Conservation (phyloP, 2,797 vertebrate species). For the Hippocampus kuda region DNA sequence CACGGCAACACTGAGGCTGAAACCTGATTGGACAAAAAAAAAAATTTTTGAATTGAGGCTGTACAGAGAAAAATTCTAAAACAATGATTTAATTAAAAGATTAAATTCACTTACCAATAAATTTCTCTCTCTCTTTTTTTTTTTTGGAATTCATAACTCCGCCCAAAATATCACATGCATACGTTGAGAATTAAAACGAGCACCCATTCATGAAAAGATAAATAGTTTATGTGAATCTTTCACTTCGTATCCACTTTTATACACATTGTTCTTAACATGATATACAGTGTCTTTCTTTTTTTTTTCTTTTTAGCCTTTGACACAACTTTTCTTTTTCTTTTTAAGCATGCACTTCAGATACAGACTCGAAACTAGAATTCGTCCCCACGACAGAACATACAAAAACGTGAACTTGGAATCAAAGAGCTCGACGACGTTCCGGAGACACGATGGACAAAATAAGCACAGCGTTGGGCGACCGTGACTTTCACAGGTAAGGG, state of each 20-base stretch:
- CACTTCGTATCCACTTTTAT: constrained; percentile 60
- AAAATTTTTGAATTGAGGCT: neutral
- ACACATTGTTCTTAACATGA: constrained; percentile 57
- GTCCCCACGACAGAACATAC: constrained; percentile 65
- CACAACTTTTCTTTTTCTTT: constrained; percentile 54
- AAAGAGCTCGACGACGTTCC: constrained; percentile 58
- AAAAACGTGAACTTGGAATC: constrained; percentile 62
- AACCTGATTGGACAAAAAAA: neutral
- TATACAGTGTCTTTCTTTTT: constrained; percentile 46
- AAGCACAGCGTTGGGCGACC: constrained; percentile 72
- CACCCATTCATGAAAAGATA: constrained; percentile 54
- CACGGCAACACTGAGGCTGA: neutral
- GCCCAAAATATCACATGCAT: too few species aligned
- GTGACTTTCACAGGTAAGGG: constrained; percentile 66
- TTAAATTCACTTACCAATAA: too few species aligned
- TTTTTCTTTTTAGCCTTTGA: constrained; percentile 53
- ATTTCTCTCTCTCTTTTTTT: too few species aligned
- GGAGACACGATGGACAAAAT: constrained; percentile 60
- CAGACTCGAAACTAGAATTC: constrained; percentile 69
- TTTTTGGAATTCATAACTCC: too few species aligned
- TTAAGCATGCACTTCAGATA: constrained; percentile 82
- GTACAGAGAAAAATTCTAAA: neutral
- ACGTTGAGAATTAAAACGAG: constrained; percentile 18
- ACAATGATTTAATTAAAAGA: neutral
- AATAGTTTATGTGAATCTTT: constrained; percentile 68